Conservation (phyloP, 2,113 vertebrate genomes). For the Epinephelus moara region DNA sequence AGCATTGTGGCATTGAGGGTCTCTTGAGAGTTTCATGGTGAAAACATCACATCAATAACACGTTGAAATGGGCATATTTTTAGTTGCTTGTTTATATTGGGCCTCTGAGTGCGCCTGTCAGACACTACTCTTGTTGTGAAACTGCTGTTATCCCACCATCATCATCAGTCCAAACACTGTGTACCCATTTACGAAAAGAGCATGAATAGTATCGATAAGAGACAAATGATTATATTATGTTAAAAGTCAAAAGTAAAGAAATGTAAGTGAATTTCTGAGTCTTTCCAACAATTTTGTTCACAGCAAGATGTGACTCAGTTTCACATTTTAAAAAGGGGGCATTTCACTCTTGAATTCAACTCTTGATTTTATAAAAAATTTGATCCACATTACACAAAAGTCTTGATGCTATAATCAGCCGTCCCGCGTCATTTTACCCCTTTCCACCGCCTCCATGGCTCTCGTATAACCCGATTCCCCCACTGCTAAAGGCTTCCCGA, state of each 20-base stretch:
- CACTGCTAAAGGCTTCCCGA: constrained; percentile 30
- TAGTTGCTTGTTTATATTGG: not conserved
- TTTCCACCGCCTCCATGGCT: not conserved
- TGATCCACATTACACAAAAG: not conserved
- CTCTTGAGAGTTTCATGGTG: constrained; percentile 31
- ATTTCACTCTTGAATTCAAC: constrained; percentile 13
- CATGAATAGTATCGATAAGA: not conserved
- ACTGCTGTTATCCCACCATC: not conserved
- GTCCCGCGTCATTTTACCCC: not conserved
- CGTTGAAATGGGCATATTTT: constrained; percentile 11
- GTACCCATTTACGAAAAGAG: not conserved
- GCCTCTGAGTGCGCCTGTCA: not conserved
- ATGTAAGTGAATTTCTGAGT: not conserved
- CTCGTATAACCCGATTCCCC: constrained; percentile 38
- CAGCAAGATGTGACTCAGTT: not conserved
- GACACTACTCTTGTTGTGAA: constrained; percentile 17
- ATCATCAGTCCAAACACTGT: not conserved
- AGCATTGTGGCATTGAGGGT: constrained; percentile 8
- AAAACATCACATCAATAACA: constrained; percentile 35
- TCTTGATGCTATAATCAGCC: constrained; percentile 11
- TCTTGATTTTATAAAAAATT: not conserved
- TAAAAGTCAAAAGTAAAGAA: not conserved
- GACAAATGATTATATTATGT: not conserved
- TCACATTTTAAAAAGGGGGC: not conserved
- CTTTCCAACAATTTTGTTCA: not conserved